Conservation (phyloP, 2,888 invertebrate species). For the Sclerodermus sp. region DNA sequence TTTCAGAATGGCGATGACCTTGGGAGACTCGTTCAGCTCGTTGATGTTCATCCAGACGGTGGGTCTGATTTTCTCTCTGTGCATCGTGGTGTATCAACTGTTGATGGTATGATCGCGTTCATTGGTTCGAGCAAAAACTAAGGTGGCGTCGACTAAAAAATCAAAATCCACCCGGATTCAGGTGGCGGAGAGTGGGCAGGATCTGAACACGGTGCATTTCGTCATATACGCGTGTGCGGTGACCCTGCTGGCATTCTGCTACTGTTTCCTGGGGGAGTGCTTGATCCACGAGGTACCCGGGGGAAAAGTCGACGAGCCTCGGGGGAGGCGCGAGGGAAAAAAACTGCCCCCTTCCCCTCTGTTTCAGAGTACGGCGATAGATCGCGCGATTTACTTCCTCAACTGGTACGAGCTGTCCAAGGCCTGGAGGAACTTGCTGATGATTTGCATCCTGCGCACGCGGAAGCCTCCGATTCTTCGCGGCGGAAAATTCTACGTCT, state of each 20-base stretch:
- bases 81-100: constrained; percentile 25
- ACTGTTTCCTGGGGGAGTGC: constrained; percentile 29
- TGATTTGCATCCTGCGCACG: constrained; percentile 28
- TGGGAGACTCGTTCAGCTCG: constrained; percentile 21
- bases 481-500: constrained; percentile 36
- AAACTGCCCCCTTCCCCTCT: no score
- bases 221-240: constrained; percentile 26
- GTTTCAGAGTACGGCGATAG: constrained; percentile 27
- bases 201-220: constrained; percentile 24
- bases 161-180: constrained; percentile 5
- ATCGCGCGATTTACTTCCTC: constrained; percentile 24
- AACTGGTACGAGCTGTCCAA: constrained; percentile 28
- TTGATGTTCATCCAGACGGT: constrained; percentile 29
- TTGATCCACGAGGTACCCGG: constrained; percentile 21
- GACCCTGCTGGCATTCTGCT: constrained; percentile 24
- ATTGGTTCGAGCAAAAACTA: neutral
- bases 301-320: neutral
- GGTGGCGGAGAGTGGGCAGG: constrained; percentile 18
- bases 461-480: constrained; percentile 33
- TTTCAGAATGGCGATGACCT: constrained; percentile 21
- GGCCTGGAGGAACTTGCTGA: constrained; percentile 17
- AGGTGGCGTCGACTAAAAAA: neutral
- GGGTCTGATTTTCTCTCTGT: constrained; percentile 27
- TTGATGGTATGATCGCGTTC: constrained; percentile 19
- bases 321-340: no score